Evolutionary conservation across 2,113 vertebrate species (phyloP).

Genomic region (Cyphomyrus plagiostoma): DNA sequence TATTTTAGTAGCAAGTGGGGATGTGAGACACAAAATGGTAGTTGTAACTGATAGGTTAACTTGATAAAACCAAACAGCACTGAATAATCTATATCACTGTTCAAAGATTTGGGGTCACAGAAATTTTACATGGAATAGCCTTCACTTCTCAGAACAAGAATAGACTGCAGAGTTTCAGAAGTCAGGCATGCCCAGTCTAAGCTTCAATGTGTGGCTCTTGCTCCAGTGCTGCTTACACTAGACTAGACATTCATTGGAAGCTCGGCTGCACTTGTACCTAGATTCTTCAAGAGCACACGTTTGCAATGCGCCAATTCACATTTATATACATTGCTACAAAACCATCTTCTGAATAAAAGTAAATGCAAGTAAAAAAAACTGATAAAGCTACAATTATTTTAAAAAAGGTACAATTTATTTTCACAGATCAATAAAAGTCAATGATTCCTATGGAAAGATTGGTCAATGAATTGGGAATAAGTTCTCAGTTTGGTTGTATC

Average conservation of each 20-base stretch:
- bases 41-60: neutral
- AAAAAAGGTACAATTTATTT: conserved; percentile 48
- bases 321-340: neutral
- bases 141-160: neutral
- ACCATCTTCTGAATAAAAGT: neutral
- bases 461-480: conserved; percentile 32
- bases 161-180: neutral
- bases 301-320: neutral
- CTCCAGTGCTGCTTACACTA: neutral
- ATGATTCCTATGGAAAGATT: conserved; percentile 38
- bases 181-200: no score
- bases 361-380: neutral
- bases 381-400: conserved; percentile 21
- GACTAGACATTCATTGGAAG: neutral
- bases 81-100: neutral
- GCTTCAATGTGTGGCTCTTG: neutral
- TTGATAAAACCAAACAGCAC: neutral
- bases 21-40: neutral
- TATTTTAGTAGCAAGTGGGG: neutral
- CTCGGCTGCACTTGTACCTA: neutral
- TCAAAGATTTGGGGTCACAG: neutral
- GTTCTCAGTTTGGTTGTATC: conserved; percentile 29
- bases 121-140: neutral
- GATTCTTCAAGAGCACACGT: neutral
- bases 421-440: conserved; percentile 50